Evolutionary conservation across 64 coral and sea anemone species (phyloP).

Genomic region (Astreopora myriophthalma): DNA sequence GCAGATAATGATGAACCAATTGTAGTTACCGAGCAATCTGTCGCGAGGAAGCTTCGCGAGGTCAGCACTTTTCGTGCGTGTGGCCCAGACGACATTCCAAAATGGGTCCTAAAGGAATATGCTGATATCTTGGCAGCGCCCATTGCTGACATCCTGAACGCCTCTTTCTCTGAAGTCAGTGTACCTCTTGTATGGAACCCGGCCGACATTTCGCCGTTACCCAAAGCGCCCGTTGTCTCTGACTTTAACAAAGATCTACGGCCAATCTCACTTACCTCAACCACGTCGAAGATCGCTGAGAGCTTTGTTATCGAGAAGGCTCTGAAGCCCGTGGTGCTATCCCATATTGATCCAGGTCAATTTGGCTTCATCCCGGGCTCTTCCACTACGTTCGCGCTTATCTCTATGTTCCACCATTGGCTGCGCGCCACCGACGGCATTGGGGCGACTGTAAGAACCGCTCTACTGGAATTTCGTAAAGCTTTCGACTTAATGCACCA

Average conservation of each 20-base stretch:
- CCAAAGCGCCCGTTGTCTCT: background rate
- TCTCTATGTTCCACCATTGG: slow-evolving; percentile 63
- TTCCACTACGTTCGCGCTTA: slow-evolving; percentile 58
- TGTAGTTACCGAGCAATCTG: slow-evolving; percentile 38
- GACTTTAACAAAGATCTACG: slow-evolving; percentile 35
- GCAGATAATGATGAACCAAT: slow-evolving; percentile 26
- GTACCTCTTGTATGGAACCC: slow-evolving; percentile 18
- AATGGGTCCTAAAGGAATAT: slow-evolving; percentile 49
- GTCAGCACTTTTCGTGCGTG: background rate
- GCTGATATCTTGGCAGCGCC: slow-evolving; percentile 20
- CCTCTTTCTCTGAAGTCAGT: slow-evolving; percentile 17
- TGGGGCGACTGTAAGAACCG: slow-evolving; percentile 30
- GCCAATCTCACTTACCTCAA: slow-evolving; percentile 2
- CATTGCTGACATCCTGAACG: slow-evolving; percentile 17
- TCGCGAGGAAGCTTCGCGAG: background rate
- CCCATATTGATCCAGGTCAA: slow-evolving; percentile 45
- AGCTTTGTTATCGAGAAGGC: slow-evolving; percentile 31
- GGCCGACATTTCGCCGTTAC: background rate
- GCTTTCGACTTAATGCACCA: slow-evolving; percentile 35
- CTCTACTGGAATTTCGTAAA: slow-evolving; percentile 24
- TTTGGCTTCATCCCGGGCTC: slow-evolving; percentile 65
- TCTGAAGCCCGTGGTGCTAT: slow-evolving; percentile 9
- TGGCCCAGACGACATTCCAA: slow-evolving; percentile 26
- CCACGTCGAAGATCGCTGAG: slow-evolving; percentile 1
- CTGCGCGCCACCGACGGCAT: background rate